Evolutionary conservation across 2,113 vertebrate species (phyloP).

Genomic region (Bungarus multicinctus): DNA sequence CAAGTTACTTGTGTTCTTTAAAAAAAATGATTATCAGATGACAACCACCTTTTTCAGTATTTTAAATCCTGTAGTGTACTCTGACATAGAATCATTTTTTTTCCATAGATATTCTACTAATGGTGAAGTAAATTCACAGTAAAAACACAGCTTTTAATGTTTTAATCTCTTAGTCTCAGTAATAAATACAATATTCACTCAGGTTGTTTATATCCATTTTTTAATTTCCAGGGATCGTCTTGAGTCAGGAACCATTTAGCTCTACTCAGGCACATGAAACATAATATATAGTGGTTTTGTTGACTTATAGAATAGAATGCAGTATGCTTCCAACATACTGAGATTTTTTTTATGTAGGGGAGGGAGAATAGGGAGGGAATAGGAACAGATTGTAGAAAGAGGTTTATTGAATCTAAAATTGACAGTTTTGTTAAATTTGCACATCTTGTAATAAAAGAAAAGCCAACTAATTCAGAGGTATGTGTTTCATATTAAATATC

Average conservation of each 20-base stretch:
- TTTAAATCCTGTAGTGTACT: neutral
- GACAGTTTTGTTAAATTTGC: slow-evolving; percentile 14
- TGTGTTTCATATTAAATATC: neutral
- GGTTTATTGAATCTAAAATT: slow-evolving; percentile 32
- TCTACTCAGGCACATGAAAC: slow-evolving; percentile 50
- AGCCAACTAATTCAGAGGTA: slow-evolving; percentile 15
- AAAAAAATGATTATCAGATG: neutral
- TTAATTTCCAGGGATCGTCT: slow-evolving; percentile 55
- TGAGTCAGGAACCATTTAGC: slow-evolving; percentile 57
- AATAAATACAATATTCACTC: slow-evolving; percentile 52
- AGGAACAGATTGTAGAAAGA: neutral
- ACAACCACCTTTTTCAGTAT: neutral
- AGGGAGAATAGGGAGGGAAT: neutral
- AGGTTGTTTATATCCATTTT: slow-evolving; percentile 54
- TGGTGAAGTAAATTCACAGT: slow-evolving; percentile 52
- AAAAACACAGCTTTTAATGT: slow-evolving; percentile 43
- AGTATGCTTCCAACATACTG: slow-evolving; percentile 18
- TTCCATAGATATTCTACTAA: slow-evolving; percentile 37
- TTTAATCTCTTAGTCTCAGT: slow-evolving; percentile 50
- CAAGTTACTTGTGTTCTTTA: neutral
- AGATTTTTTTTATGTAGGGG: slow-evolving; percentile 49
- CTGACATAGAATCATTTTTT: neutral
- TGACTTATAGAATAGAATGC: slow-evolving; percentile 50
- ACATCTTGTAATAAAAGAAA: slow-evolving; percentile 36
- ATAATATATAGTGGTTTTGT: slow-evolving; percentile 61